Evolutionary conservation across 2,888 invertebrate species (phyloP), one percentile per base, ranked within the genome.

Genomic region (Miltochrista miniata): DNA sequence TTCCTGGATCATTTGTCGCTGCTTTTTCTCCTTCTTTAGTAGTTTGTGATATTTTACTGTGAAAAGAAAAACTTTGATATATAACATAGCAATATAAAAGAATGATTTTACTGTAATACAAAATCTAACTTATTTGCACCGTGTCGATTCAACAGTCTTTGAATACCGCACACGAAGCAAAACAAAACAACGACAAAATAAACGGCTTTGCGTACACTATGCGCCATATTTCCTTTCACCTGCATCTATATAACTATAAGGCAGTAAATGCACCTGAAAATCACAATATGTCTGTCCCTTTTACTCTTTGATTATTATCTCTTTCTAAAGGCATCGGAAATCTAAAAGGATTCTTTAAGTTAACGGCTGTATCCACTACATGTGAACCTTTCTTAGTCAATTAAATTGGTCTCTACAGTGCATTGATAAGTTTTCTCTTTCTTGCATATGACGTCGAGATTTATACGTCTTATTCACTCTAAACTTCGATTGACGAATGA

Each of bases 1-100:
- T 67, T 97, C 97, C 77, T 98, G 97, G 51, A 97, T 93, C 70
- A 96, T 94, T 78, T 96, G 94, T 72, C 97, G 93, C 59, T 95
- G 94, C 83, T 96, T 95, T 67, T 96, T 94, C 82, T 98, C 98
- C 75, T 96, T 96, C 92, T 97, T 96, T 90, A 97, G 93, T 58
- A 97, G 94, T 84, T 98, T 98, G 86, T 98, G 97, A 85, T 96
- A 97, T 81, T 96, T 92, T 59, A 96, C 98, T 98, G 94, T 56
- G 61, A 65, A 59, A 67, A 74, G 54, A 53, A 51, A 40, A 14
- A 18, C 4, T 24, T 24, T 24, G 5, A 24, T 24, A 24, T 4
- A 5, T 24, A 24, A 24, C 18, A 24, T 24, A 24, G n/a, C n/a
- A n/a, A 24, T 24, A 4, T 24, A 24, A 2, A 24, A n/a, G n/a